Percentiles rank a stretch among this genome's conserved stretches.
phyloP scores from a whole-genome alignment of 2,113 vertebrate species.

The Datnioides undecimradiatus region DNA sequence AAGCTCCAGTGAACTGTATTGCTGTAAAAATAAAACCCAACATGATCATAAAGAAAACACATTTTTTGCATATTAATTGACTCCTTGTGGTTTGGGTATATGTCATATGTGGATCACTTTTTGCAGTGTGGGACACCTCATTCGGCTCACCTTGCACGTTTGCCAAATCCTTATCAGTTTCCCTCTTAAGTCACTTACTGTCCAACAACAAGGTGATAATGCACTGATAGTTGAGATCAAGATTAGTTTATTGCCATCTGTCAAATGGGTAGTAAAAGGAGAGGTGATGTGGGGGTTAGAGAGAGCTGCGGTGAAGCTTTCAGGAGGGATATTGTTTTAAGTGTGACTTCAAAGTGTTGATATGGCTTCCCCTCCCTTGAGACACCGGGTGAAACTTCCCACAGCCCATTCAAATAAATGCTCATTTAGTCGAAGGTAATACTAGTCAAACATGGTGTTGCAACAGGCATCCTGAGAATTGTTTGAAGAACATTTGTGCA shows the following conservation, averaged over 20 bases:
- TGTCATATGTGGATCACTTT: slow-evolving; percentile 14
- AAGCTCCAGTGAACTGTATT: not conserved
- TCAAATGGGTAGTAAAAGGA: slow-evolving; percentile 77
- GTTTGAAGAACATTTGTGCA: slow-evolving; percentile 48
- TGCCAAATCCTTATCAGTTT: slow-evolving; percentile 59
- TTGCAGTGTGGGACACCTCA: slow-evolving; percentile 15
- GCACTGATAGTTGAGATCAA: slow-evolving; percentile 71
- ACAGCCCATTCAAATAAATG: slow-evolving; percentile 38
- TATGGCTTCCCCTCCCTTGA: slow-evolving; percentile 1
- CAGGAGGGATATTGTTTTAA: slow-evolving; percentile 50
- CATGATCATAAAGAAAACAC: not conserved
- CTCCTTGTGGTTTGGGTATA: not conserved
- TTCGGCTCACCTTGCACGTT: slow-evolving; percentile 42
- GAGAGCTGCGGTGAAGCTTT: slow-evolving; percentile 43
- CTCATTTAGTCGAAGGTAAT: slow-evolving; percentile 57
- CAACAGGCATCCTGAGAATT: slow-evolving; percentile 35
- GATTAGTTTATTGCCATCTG: slow-evolving; percentile 77
- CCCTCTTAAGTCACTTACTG: slow-evolving; percentile 62
- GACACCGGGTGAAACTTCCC: slow-evolving; percentile 37
- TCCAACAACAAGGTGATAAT: slow-evolving; percentile 73
- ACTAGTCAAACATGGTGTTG: slow-evolving; percentile 54
- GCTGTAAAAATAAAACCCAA: not conserved
- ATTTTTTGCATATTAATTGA: not conserved
- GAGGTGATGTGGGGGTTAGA: slow-evolving; percentile 36
- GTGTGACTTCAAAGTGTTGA: slow-evolving; percentile 67